Conservation (phyloP, 35 echinoderm and acorn worm species). For the Lytechinus pictus region DNA sequence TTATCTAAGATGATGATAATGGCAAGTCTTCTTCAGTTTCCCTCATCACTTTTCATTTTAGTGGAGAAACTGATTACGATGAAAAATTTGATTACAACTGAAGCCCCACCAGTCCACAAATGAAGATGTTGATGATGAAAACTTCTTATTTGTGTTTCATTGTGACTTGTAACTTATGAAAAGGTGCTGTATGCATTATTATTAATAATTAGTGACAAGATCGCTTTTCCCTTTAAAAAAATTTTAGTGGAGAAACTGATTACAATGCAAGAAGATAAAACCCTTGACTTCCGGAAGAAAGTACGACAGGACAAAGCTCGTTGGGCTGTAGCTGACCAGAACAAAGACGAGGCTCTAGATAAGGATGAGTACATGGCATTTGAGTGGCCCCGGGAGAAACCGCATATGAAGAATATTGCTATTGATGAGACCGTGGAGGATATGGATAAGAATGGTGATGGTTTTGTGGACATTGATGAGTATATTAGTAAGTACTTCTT, state of each 20-base stretch:
- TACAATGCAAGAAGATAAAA: constrained; percentile 45
- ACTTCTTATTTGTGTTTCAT: too few species aligned
- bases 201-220: background rate
- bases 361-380: constrained; percentile 72
- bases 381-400: constrained; percentile 69
- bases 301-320: constrained; percentile 60
- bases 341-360: constrained; percentile 58
- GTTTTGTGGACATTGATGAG: constrained; percentile 71
- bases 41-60: too few species aligned
- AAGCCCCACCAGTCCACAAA: too few species aligned
- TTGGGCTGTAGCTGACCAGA: constrained; percentile 67
- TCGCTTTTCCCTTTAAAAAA: background rate
- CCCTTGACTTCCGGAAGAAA: constrained; percentile 58
- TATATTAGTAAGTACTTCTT: constrained; percentile 68
- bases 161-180: too few species aligned
- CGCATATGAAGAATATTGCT: constrained; percentile 72
- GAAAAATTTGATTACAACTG: too few species aligned
- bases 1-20: too few species aligned
- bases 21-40: too few species aligned
- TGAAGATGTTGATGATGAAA: too few species aligned
- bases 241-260: constrained; percentile 65
- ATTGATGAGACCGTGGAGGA: constrained; percentile 74
- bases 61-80: too few species aligned
- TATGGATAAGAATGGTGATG: constrained; percentile 84
- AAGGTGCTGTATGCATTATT: too few species aligned